A percentile compares a stretch with the other conserved stretches of the same genome.
phyloP scores from a whole-genome alignment of 2,113 vertebrate species.

The Salvelinus namaycush region DNA sequence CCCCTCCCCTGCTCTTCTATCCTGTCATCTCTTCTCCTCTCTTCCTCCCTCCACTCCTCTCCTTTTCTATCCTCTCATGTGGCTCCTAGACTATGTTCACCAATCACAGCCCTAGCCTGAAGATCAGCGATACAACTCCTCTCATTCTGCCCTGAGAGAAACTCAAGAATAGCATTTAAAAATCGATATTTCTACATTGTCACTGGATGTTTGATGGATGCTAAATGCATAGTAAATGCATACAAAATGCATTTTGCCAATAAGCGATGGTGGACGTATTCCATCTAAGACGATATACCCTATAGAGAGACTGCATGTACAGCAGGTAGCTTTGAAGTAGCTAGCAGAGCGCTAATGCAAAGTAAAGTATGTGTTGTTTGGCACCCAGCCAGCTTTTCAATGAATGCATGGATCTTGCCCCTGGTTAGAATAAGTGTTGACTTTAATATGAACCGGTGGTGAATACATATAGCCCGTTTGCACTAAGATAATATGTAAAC shows the following conservation, averaged over 20 bases:
- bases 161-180: neutral
- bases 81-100: too few relatives aligned
- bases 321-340: too few relatives aligned
- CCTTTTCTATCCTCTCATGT: neutral
- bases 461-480: neutral
- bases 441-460: conserved; percentile 20
- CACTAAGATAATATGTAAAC: neutral
- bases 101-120: too few relatives aligned
- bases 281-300: too few relatives aligned
- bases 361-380: neutral
- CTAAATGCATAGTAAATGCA: neutral
- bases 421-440: conserved; percentile 41
- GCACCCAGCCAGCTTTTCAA: neutral
- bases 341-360: too few relatives aligned
- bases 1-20: neutral
- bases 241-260: conserved; percentile 14
- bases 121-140: neutral
- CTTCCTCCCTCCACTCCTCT: too few relatives aligned
- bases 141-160: neutral
- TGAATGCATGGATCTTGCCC: conserved; percentile 19
- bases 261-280: neutral
- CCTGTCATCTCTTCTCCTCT: neutral
- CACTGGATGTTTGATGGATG: conserved; percentile 10
- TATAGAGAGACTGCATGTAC: too few relatives aligned
- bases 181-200: conserved; percentile 22